phyloP scores from a whole-genome alignment of 30 jellyfish, hydroid and myxozoan species.

The Nemopilema nomurai region DNA sequence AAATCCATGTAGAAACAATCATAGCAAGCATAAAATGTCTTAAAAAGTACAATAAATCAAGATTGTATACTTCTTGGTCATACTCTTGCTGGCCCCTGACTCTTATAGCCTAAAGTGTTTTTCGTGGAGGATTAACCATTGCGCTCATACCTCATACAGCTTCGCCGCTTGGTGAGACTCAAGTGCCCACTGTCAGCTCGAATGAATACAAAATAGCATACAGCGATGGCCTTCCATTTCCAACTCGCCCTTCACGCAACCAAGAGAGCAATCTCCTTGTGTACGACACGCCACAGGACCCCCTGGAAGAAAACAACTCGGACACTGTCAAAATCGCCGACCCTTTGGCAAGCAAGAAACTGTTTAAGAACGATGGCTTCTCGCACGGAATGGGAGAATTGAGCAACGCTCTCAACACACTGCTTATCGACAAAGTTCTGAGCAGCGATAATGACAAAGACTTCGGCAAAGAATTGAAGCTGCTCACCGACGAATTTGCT shows the following conservation, averaged over 20 bases:
- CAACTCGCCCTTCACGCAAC: neutral
- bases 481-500: constrained; percentile 53
- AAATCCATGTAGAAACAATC: too few species aligned
- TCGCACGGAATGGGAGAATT: constrained; percentile 64
- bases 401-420: constrained; percentile 37
- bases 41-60: too few species aligned
- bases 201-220: constrained; percentile 56
- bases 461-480: constrained; percentile 42
- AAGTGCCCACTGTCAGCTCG: constrained; percentile 49
- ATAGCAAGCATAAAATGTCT: too few species aligned
- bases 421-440: constrained; percentile 56
- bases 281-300: constrained; percentile 60
- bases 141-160: neutral
- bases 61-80: too few species aligned
- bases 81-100: too few species aligned
- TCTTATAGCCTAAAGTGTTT: too few species aligned
- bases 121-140: too few species aligned
- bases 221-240: constrained; percentile 61
- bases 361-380: constrained; percentile 49
- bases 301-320: constrained; percentile 57
- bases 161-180: constrained; percentile 60
- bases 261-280: constrained; percentile 6
- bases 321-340: constrained; percentile 64
- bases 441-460: constrained; percentile 63
- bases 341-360: constrained; percentile 56